Base-by-base conservation (phyloP, 2,797 vertebrate genomes). In the Clamator glandarius region DNA sequence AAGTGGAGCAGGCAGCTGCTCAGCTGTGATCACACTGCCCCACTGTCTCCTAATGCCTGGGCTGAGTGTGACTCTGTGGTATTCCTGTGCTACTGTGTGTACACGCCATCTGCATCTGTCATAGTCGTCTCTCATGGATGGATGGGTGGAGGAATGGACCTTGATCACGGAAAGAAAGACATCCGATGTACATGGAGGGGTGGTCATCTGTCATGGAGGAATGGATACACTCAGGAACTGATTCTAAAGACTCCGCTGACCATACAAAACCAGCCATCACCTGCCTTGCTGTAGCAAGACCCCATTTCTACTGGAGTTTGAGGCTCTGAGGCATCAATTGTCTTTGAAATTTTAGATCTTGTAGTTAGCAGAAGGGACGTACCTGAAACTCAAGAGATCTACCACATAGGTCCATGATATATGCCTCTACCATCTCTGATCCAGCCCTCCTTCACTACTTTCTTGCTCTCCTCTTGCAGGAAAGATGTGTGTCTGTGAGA, bases 61-160 rank as follows among this genome's bases (percentile, higher is more conserved):
- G 12, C 13, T 41, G 12, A 63, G 35, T 15, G 36, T 26, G n/a
- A 4, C 15, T 8, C 0, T 0, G 0, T 6, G 15, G 6, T 59
- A 67, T 29, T n/a, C 39, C 63, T 50, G n/a, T 44, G 44, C 24
- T 42, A 0, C 33, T 75, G 24, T 35, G 10, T 24, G 39, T 12
- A 3, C 2, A 0, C 3, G 13, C 13, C 33, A 15, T 18, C n/a
- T 70, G 41, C 18, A 44, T 29, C 42, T 6, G 0, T 2, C 52
- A 4, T 1, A 36, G 83, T 29, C 19, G 23, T 8, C 10, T 52
- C 19, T 3, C 0, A 1, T 12, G 51, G 29, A 16, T 13, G 24
- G 18, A 29, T 80, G 58, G 67, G 7, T 25, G 42, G 41, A 46
- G n/a, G n/a, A 17, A 41, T 21, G 61, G 73, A 31, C 33, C 63